A percentile compares a stretch with the other conserved stretches of the same genome.
These are phyloP conservation scores for Pluvialis apricaria DNA, from an alignment of 2,113 vertebrate genomes.

Conservation along the genomic window DNA sequence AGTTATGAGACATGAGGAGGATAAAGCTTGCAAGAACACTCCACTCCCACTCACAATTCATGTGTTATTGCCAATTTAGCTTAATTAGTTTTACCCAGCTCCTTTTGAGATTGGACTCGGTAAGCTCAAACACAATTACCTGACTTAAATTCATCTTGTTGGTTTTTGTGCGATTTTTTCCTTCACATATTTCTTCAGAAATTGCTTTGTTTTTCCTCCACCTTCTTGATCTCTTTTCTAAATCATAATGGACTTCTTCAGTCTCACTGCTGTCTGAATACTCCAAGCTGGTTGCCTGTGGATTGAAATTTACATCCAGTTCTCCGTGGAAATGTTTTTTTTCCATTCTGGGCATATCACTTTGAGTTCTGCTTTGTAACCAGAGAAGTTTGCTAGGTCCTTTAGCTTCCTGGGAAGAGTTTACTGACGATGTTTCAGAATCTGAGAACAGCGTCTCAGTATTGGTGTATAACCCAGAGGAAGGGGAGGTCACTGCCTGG, in stretches of 20 bases:
- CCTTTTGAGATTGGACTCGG: background rate
- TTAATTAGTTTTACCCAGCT: background rate
- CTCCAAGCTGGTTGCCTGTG: constrained; percentile 72
- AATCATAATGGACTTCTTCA: constrained; percentile 75
- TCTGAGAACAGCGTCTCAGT: constrained; percentile 86
- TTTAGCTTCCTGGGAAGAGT: constrained; percentile 73
- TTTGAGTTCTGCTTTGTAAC: constrained; percentile 74
- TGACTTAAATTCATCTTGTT: constrained; percentile 57
- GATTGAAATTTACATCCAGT: constrained; percentile 94
- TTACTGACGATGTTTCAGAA: constrained; percentile 84
- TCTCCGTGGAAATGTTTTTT: constrained; percentile 59
- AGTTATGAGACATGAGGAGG: background rate
- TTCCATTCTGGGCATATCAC: constrained; percentile 35
- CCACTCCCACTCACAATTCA: background rate
- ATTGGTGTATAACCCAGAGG: constrained; percentile 82
- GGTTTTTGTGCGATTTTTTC: background rate
- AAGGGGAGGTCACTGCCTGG: constrained; percentile 77
- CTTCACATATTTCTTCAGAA: constrained; percentile 68
- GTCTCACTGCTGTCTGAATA: constrained; percentile 88
- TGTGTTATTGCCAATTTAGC: background rate
- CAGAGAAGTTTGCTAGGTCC: constrained; percentile 52
- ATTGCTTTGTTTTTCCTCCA: constrained; percentile 79
- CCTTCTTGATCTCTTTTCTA: constrained; percentile 75
- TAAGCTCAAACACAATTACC: constrained; percentile 57
- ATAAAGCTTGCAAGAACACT: background rate